Base-by-base conservation (phyloP, 2,113 vertebrate genomes). In the Paedocypris sp. region DNA sequence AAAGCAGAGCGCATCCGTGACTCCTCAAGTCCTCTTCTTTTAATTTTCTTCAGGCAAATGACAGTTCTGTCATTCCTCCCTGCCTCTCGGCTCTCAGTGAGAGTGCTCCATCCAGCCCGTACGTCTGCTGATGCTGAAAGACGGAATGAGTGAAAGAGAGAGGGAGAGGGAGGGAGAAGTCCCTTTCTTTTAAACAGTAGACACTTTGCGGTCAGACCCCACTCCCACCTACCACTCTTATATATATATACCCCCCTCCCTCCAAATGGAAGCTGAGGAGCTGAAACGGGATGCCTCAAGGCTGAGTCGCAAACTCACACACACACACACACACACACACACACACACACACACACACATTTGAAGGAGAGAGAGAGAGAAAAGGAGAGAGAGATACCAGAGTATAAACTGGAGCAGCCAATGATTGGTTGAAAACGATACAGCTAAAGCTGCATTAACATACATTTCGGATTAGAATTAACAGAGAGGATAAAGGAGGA, bases 191-290 rank as follows among this genome's bases (percentile, higher is more conserved):
- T 81, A 80, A 86, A 83, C 79, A 80, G 81, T 72, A 81, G 80
- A 79, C 79, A 82, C 76, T 82, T 79, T 84, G 81, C 78, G 79
- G 82, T 85, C 82, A 85, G 77, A 83, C 78, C 84, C 78, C 76
- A 84, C 72, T 67, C 64, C 60, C 64, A 67, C 56, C 72, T 64
- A 58, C 70, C 70, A 68, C 64, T 68, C 70, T 67, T 68, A 67
- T 65, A 57, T 53, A 49, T 46, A 52, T 49, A 52, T 63, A 53
- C 47, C 48, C 54, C 33, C 13, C 42, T 74, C 75, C 76, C 82
- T 80, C 79, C 79, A 70, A 81, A 77, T 82, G 71, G 81, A 80
- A 83, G 75, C 75, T 66, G 77, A 80, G 76, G 77, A 84, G 77
- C 77, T 82, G 81, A 81, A 86, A 86, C 66, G 67, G 84, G 82